phyloP scores from a whole-genome alignment of 2,113 vertebrate genomes.

The Ptilorrhoa leucosticta region DNA sequence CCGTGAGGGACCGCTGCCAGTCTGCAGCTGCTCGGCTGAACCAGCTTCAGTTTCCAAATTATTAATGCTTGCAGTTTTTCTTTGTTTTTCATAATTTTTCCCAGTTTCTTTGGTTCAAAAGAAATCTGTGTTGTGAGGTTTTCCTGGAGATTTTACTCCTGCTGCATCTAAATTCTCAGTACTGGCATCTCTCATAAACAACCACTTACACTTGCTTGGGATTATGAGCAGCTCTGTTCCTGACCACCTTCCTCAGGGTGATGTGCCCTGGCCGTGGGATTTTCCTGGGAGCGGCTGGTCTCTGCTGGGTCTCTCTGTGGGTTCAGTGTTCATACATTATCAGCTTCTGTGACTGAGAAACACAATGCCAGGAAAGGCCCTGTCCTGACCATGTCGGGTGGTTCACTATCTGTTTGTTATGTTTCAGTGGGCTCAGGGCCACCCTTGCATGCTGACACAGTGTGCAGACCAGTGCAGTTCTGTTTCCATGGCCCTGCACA shows the following conservation, averaged over 20 bases:
- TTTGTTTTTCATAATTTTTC: not conserved
- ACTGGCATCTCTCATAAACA: not conserved
- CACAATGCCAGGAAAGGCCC: not conserved
- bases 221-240: not conserved
- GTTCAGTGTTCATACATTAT: not conserved
- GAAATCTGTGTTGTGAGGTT: not conserved
- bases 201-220: not conserved
- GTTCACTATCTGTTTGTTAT: not conserved
- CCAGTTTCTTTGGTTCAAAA: not conserved
- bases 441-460: not conserved
- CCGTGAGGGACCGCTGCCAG: fast-evolving
- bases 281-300: not conserved
- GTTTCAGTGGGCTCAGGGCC: not conserved
- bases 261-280: not conserved
- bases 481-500: not conserved
- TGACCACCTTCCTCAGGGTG: not conserved
- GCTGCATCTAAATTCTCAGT: not conserved
- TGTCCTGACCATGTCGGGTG: fast-evolving
- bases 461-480: fast-evolving
- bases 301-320: not conserved
- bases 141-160: not conserved
- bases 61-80: not conserved
- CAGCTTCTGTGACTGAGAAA: not conserved
- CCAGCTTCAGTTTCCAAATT: not conserved
- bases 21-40: not conserved